These are phyloP conservation scores for Protonemura montana DNA, from an alignment of 2,888 invertebrate species.

Conservation along the genomic window DNA sequence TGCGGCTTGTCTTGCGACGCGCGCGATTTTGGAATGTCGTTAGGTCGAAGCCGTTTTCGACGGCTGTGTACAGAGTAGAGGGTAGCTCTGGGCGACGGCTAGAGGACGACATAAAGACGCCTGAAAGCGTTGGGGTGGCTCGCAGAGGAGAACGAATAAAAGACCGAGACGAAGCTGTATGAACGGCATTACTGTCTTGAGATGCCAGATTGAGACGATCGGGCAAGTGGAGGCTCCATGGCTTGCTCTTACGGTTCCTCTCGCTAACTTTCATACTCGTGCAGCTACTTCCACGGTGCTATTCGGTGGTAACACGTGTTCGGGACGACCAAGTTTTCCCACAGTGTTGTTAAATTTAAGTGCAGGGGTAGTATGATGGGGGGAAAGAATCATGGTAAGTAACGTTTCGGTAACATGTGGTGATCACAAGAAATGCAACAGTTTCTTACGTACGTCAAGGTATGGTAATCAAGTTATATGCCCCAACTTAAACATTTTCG, in stretches of 20 bases:
- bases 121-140: no score
- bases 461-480: background rate
- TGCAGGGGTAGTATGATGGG: background rate
- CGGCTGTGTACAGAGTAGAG: no score
- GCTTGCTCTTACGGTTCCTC: background rate
- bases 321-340: conserved; percentile 20
- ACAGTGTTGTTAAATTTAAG: conserved; percentile 27
- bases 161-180: no score
- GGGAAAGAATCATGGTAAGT: conserved; percentile 12
- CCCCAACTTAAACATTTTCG: background rate
- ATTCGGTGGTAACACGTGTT: conserved; percentile 20
- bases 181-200: no score
- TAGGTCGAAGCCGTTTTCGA: no score
- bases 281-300: background rate
- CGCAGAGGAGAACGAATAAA: no score
- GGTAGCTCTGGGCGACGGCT: no score
- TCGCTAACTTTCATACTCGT: background rate
- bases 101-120: background rate
- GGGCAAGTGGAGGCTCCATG: background rate
- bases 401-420: background rate
- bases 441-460: background rate
- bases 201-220: background rate
- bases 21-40: no score
- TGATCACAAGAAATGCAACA: conserved; percentile 12
- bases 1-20: no score